Evolutionary conservation across 2,113 vertebrate species (phyloP), one percentile per base, ranked within the genome.

Genomic region (Morone chrysops): DNA sequence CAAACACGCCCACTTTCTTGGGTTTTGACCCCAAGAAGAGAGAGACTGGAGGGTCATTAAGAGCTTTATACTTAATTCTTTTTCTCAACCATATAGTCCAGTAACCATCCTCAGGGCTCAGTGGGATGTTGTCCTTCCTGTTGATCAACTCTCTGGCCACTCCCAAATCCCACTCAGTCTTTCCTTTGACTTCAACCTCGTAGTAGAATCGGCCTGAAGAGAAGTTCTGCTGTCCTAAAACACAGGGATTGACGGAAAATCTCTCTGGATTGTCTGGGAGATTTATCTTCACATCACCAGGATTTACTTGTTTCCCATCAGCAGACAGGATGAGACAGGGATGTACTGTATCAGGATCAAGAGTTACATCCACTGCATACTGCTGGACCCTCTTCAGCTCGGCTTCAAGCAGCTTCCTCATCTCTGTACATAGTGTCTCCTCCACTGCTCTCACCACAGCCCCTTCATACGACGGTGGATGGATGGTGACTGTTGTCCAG

Each of bases 381-480:
- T 43, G 41, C 40, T 48, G 79, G 40, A 81, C 61, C 41, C 40
- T 72, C 79, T 25, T 48, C 25, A 81, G 59, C 60, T 81, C 79
- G 5, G 13, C 51, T 12, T 73, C 13, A 22, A 57, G 0, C 25
- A 81, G 25, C n/a, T 13, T 56, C 67, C 36, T 41, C 10, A 43
- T 45, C 57, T 53, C 10, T 17, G 70, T 8, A 22, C n/a, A 61
- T 22, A 82, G 17, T 0, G 47, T 50, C 7, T 51, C 36, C 36
- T 62, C 68, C 47, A 54, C 43, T 31, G 77, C 47, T 41, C 47
- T 70, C 31, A 18, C n/a, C 54, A 62, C 45, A 18, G 6, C 41
- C 45, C 41, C 20, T 10, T 70, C 45, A 7, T 51, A 60, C 4
- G 43, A 61, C 0, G 31, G 6, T 68, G 75, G 66, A 5, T 0